A percentile compares a stretch with the other conserved stretches of the same genome.
phyloP scores from a whole-genome alignment of 2,888 invertebrate genomes.

The Yponomeuta plumbellus region DNA sequence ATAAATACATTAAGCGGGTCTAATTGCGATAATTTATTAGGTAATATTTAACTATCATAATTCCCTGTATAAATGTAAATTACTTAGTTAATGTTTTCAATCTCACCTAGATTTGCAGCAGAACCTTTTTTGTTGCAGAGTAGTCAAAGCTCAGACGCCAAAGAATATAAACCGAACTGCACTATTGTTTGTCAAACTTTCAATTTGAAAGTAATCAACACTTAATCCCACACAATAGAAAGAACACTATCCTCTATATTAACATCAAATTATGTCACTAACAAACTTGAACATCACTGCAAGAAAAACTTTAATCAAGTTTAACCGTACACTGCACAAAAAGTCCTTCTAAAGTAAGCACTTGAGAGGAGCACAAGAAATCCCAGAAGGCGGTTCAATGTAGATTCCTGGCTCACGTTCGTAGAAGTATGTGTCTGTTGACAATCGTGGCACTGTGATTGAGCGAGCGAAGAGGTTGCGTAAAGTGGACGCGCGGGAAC shows the following conservation, averaged over 20 bases:
- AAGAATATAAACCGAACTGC: not conserved
- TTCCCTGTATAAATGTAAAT: not conserved
- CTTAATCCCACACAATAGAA: constrained; percentile 1
- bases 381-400: not conserved
- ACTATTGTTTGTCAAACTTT: constrained; percentile 16
- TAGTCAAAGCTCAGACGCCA: not conserved
- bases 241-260: not conserved
- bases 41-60: too few relatives aligned
- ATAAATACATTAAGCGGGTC: too few relatives aligned
- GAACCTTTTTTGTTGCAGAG: not conserved
- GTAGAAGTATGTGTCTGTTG: not conserved
- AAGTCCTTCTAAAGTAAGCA: not conserved
- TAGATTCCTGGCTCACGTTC: not conserved
- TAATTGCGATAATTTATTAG: too few relatives aligned
- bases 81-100: not conserved
- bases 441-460: not conserved
- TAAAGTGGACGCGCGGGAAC: constrained; percentile 14
- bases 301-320: constrained; percentile 21
- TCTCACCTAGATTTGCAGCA: not conserved
- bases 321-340: constrained; percentile 16
- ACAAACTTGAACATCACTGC: constrained; percentile 20
- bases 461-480: constrained; percentile 20
- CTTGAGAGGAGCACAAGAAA: constrained; percentile 10
- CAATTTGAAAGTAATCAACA: constrained; percentile 13
- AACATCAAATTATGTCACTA: not conserved